Conservation (phyloP, 2,113 vertebrate species). For the Xenotilapia leptura region DNA sequence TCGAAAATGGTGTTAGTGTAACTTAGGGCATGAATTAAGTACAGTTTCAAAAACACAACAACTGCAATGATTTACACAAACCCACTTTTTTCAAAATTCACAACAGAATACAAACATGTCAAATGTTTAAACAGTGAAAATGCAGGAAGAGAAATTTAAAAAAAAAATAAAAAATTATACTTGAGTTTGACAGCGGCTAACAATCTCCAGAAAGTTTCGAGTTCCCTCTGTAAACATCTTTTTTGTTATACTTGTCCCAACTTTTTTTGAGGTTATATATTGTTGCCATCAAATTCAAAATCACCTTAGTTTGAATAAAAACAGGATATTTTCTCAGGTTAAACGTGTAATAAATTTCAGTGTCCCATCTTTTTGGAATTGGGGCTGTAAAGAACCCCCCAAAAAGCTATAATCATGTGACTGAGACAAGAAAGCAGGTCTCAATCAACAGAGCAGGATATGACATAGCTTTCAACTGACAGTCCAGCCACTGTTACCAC, state of each 20-base stretch:
- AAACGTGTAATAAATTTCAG: neutral
- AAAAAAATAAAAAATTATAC: neutral
- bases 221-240: neutral
- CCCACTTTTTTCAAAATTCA: neutral
- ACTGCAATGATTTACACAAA: neutral
- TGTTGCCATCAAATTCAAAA: neutral
- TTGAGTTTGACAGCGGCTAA: neutral
- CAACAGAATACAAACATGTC: neutral
- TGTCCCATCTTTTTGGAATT: neutral
- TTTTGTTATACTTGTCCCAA: neutral
- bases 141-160: neutral
- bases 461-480: neutral
- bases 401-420: neutral
- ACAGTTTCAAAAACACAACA: neutral
- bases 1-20: neutral
- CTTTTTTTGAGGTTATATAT: neutral
- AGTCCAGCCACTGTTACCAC: neutral
- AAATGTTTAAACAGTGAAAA: neutral
- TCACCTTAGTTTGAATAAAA: neutral
- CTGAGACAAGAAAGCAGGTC: neutral
- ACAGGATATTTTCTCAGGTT: neutral
- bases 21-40: neutral
- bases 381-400: neutral
- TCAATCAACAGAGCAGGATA: neutral
- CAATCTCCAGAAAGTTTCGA: rapidly evolving